Evolutionary conservation across 2,113 vertebrate genomes (phyloP).

Genomic region (Neomonachus schauinslandi): DNA sequence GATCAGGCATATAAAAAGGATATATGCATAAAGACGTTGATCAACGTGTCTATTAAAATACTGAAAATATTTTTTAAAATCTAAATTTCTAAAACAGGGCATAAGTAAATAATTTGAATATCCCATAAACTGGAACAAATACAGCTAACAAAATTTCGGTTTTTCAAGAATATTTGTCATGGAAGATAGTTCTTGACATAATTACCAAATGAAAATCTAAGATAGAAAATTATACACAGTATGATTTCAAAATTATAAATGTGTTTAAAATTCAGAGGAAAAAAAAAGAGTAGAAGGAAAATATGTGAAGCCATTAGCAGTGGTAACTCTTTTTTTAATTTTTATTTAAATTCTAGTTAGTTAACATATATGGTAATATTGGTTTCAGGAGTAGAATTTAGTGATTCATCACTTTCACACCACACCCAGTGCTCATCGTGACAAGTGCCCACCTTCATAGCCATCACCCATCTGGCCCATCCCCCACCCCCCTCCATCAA

Average conservation of each 20-base stretch:
- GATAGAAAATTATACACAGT: neutral
- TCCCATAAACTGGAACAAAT: neutral
- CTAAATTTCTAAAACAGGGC: neutral
- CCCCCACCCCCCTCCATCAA: neutral
- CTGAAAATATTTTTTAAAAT: neutral
- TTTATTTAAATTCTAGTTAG: neutral
- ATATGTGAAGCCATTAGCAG: neutral
- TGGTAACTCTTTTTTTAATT: neutral
- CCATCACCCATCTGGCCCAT: neutral
- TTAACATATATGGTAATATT: neutral
- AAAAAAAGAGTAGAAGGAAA: neutral
- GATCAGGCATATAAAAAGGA: neutral
- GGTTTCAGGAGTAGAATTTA: neutral
- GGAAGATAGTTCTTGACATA: neutral
- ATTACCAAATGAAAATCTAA: neutral
- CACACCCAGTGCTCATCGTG: neutral
- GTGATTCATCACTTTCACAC: neutral
- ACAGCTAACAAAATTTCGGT: neutral
- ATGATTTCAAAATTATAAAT: constrained; percentile 14
- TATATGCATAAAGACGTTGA: neutral
- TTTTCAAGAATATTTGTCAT: neutral
- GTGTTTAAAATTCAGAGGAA: neutral
- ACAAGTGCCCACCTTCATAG: neutral
- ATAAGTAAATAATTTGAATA: constrained; percentile 6
- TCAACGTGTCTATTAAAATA: neutral